Base-by-base conservation (phyloP, 92 coral and sea anemone genomes). In the Meandrina meandrites region DNA sequence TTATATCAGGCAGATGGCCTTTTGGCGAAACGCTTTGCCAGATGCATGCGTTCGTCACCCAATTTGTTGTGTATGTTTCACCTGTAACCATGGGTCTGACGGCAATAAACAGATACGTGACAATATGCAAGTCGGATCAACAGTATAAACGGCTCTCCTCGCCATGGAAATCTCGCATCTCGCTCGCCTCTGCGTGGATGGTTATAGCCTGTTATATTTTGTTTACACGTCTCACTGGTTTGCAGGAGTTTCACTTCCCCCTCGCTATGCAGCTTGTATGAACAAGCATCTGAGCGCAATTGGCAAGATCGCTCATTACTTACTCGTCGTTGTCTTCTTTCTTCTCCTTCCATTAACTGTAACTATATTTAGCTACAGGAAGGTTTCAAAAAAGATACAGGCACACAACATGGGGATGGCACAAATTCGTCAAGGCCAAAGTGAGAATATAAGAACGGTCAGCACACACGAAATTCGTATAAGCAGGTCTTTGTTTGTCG, bases 1-100 rank as follows among this genome's bases (percentile, higher is more conserved):
- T 82, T 15, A 67, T 82, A 18, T 17, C 62, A 67, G 75, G 78
- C 40, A 22, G 77, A 32, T 82, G 86, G 86, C 69, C 54, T 47
- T 82, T 67, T 28, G 78, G 86, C n/a, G 78, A 69, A 17, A 5
- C 21, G 6, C 14, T 45, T 47, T 82, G 78, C 86, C 69, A 82
- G 10, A 19, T 82, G n/a, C 62, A 82, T 17, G 77, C 72, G 13
- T 67, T 45, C 45, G 15, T 82, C 36, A 69, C 32, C 27, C 42
- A 32, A 42, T 82, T 82, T 71, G 76, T 28, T 5, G 45, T 82
- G 5, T 82, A 82, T 28, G 78, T 69, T 19, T 82, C 84, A 36
- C 71, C 84, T 12, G 53, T 40, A 0, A 80, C 84, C 9, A 80
- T 60, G 64, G 84, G 37, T 24, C 34, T 80, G 34, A 80, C 84